phyloP scores from a whole-genome alignment of 2,888 invertebrate genomes.

The Choristoneura rosaceana region DNA sequence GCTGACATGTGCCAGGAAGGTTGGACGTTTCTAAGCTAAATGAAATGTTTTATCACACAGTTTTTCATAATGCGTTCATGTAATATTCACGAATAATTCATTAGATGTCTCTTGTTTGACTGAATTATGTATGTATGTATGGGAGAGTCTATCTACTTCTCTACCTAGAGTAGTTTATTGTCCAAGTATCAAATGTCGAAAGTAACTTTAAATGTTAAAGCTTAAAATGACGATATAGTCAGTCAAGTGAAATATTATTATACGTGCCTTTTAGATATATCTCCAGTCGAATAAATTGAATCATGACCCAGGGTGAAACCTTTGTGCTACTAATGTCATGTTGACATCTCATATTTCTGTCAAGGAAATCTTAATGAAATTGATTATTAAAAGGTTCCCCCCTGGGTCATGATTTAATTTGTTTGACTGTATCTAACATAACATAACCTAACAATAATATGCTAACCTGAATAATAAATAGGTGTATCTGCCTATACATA shows the following conservation, averaged over 20 bases:
- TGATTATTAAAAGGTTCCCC: no score
- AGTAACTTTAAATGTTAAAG: not conserved
- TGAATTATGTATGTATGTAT: conserved; percentile 10
- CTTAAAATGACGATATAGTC: not conserved
- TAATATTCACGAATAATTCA: conserved; percentile 13
- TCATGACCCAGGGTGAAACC: no score
- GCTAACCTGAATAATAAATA: not conserved
- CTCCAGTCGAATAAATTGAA: no score
- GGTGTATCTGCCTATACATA: not conserved
- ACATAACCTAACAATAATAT: no score
- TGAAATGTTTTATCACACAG: conserved; percentile 60
- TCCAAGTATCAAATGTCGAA: not conserved
- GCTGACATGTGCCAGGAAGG: conserved; percentile 65
- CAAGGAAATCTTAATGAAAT: no score
- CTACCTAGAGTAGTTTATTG: not conserved
- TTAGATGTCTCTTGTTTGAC: conserved; percentile 12
- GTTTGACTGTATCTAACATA: no score
- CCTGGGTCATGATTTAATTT: no score
- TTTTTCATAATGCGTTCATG: conserved; percentile 47
- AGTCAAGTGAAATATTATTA: not conserved
- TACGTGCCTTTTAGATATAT: no score
- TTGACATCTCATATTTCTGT: no score
- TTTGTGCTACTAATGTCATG: no score
- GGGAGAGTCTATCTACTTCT: not conserved
- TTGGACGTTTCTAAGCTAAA: conserved; percentile 55